Percentiles rank a stretch among this genome's conserved stretches.
Evolutionary conservation across 2,113 vertebrate genomes (phyloP).

Genomic region (Plecturocebus donacophilus): DNA sequence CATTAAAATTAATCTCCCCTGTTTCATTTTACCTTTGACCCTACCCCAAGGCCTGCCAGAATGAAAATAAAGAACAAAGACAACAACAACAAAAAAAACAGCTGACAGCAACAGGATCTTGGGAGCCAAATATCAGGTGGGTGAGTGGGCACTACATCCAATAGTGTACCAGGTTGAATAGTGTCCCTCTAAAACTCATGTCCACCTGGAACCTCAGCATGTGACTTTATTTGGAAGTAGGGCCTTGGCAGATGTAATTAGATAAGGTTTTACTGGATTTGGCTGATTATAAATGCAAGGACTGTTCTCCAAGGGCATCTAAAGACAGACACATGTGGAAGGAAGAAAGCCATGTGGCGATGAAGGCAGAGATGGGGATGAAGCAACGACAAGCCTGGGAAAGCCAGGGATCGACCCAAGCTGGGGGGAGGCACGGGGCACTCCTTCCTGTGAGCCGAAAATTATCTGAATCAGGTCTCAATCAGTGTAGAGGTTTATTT

Average conservation of each 20-base stretch:
- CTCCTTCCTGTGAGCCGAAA: background rate
- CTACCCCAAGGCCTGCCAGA: background rate
- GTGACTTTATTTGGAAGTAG: background rate
- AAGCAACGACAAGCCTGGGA: background rate
- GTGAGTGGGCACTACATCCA: background rate
- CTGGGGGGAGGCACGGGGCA: background rate
- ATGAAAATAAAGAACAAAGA: background rate
- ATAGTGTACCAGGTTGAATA: background rate
- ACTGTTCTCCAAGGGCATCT: background rate
- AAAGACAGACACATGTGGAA: background rate
- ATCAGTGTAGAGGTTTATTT: no score
- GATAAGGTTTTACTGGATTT: background rate
- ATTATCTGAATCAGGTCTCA: no score
- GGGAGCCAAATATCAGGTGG: background rate
- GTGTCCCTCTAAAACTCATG: background rate
- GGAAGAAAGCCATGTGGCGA: background rate
- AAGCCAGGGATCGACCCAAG: background rate
- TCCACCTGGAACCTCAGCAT: background rate
- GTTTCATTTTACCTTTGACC: background rate
- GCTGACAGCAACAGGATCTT: background rate
- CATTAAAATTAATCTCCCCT: conserved; percentile 14
- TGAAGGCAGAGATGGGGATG: background rate
- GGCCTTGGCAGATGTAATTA: background rate
- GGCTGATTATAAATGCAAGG: no score
- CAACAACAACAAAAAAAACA: background rate